Evolutionary conservation across 1,140 invertebrate species (phyloP).

Genomic region (Sminthurinus signatus): DNA sequence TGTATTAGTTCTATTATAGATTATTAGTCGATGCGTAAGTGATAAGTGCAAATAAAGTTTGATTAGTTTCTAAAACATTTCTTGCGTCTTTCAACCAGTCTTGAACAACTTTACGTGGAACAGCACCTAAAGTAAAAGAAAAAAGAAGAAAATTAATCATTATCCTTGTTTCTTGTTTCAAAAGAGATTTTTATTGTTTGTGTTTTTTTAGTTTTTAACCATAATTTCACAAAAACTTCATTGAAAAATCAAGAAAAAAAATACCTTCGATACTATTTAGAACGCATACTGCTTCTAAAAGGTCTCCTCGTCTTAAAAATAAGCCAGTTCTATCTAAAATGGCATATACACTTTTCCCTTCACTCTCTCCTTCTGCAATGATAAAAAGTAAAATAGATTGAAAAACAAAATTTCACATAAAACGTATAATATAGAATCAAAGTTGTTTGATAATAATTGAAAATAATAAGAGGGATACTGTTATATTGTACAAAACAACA

Average conservation of each 20-base stretch:
- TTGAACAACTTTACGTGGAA: conserved; percentile 26
- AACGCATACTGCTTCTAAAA: conserved; percentile 25
- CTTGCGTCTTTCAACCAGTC: conserved; percentile 37
- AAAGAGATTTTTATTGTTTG: conserved; percentile 4
- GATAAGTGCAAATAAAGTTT: conserved; percentile 34
- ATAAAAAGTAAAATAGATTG: background rate
- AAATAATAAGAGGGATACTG: background rate
- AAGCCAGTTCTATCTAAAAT: conserved; percentile 24
- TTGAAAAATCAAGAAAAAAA: too few relatives aligned
- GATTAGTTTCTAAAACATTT: conserved; percentile 31
- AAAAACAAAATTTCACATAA: conserved; percentile 5
- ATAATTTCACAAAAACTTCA: too few relatives aligned
- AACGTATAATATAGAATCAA: background rate
- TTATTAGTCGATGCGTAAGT: conserved; percentile 33
- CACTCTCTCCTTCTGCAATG: conserved; percentile 21
- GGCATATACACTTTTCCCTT: conserved; percentile 14
- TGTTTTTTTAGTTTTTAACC: too few relatives aligned
- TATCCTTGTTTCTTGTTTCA: too few relatives aligned
- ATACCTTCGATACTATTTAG: conserved; percentile 31
- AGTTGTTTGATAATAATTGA: too few relatives aligned
- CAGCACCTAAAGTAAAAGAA: background rate
- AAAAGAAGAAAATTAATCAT: background rate
- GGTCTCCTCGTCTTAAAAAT: conserved; percentile 29
- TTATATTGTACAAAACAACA: background rate
- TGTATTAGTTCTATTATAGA: conserved; percentile 22